phyloP scores from a whole-genome alignment of 2,888 invertebrate genomes.

The Tinea semifulvella region DNA sequence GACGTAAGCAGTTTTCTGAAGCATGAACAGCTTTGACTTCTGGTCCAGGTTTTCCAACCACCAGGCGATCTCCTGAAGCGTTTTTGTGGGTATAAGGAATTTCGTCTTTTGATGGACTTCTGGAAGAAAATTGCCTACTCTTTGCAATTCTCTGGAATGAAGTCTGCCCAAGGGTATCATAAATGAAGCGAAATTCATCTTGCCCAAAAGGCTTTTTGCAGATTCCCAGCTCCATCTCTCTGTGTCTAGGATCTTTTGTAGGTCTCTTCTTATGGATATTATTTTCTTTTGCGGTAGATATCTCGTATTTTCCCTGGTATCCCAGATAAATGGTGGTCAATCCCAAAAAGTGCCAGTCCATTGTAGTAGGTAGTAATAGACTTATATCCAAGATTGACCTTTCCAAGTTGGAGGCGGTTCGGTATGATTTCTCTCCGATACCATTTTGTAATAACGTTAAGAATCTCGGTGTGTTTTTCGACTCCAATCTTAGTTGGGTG shows the following conservation, averaged over 20 bases:
- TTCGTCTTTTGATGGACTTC: constrained; percentile 12
- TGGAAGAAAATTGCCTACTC: constrained; percentile 15
- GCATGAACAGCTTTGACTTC: no score
- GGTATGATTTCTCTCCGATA: no score
- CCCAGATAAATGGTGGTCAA: no score
- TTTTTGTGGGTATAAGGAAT: constrained; percentile 17
- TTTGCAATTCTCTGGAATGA: constrained; percentile 20
- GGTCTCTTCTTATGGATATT: not conserved
- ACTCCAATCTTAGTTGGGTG: no score
- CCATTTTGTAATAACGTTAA: no score
- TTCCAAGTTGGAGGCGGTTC: no score
- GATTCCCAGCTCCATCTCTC: not conserved
- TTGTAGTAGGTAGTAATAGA: no score
- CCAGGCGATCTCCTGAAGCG: constrained; percentile 18
- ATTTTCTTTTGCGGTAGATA: not conserved
- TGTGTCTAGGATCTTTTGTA: not conserved
- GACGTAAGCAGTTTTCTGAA: no score
- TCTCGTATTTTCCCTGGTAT: not conserved
- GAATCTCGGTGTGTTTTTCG: no score
- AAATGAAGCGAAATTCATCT: constrained; percentile 3
- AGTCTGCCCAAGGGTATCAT: constrained; percentile 17
- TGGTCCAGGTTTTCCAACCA: constrained; percentile 17
- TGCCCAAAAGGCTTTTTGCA: constrained; percentile 8
- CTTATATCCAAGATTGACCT: no score
- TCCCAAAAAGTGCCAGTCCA: no score